Evolutionary conservation across 1,140 invertebrate species (phyloP).

Genomic region (Bombus ignitus): DNA sequence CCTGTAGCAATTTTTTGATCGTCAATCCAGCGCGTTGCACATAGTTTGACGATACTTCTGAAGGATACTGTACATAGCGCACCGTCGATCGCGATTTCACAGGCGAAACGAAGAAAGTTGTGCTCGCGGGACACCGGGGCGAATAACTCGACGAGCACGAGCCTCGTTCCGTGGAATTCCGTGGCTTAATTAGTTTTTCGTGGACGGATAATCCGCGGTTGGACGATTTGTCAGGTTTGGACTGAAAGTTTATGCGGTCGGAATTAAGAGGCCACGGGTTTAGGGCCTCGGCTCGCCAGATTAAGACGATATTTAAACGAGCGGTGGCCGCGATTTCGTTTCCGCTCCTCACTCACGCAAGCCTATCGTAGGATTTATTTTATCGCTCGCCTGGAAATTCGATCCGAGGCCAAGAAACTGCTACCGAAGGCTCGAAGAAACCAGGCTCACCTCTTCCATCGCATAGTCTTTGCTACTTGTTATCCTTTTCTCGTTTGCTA

Average conservation of each 20-base stretch:
- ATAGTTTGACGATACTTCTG: no score
- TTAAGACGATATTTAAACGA: constrained; percentile 72
- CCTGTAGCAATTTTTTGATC: no score
- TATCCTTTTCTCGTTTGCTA: not conserved
- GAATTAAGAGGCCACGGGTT: constrained; percentile 39
- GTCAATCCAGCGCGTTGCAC: no score
- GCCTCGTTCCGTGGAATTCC: constrained; percentile 1
- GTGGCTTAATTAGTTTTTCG: constrained; percentile 58
- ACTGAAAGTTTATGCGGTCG: constrained; percentile 39
- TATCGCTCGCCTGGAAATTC: constrained; percentile 35
- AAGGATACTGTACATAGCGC: no score
- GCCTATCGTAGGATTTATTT: constrained; percentile 61
- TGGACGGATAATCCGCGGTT: constrained; percentile 52
- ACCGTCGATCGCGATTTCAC: not conserved
- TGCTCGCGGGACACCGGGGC: not conserved
- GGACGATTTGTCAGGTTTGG: constrained; percentile 52
- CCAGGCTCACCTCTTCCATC: not conserved
- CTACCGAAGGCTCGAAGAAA: not conserved
- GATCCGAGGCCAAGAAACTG: constrained; percentile 51
- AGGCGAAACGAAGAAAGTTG: constrained; percentile 8
- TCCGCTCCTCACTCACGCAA: constrained; percentile 44
- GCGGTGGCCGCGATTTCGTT: constrained; percentile 35
- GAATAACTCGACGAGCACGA: constrained; percentile 26
- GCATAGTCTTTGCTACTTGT: not conserved
- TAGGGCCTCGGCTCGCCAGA: constrained; percentile 55